Conservation (phyloP, 1,140 invertebrate species). For the Aphidius ervi region DNA sequence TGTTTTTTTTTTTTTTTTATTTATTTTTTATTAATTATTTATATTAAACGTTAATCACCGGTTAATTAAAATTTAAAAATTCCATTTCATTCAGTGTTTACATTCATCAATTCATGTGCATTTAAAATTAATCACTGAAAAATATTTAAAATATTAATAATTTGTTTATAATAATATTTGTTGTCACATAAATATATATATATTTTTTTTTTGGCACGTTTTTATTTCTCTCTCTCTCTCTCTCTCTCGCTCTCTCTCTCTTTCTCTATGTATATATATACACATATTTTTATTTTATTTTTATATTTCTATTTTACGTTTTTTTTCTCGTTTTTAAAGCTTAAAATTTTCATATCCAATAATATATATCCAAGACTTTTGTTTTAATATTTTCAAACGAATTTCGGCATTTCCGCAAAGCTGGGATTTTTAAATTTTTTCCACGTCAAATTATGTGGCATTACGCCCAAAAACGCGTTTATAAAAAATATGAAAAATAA, state of each 20-base stretch:
- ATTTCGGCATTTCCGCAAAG: constrained; percentile 11
- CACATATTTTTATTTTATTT: too few species aligned
- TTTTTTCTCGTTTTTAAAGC: too few species aligned
- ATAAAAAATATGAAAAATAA: too few species aligned
- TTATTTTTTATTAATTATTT: not conserved
- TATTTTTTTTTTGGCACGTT: not conserved
- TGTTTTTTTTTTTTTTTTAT: constrained; percentile 11
- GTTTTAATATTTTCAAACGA: constrained; percentile 1
- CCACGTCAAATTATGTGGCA: not conserved
- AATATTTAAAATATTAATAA: not conserved
- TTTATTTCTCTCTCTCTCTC: not conserved
- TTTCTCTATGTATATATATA: too few species aligned
- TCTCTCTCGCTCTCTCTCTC: too few species aligned
- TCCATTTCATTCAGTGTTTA: not conserved
- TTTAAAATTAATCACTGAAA: not conserved
- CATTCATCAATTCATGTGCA: not conserved
- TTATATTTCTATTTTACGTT: too few species aligned
- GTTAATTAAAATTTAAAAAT: too few species aligned
- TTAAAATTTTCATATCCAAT: too few species aligned
- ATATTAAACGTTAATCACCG: too few species aligned
- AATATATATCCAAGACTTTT: too few species aligned
- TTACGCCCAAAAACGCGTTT: too few species aligned
- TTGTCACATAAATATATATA: not conserved
- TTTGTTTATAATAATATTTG: not conserved
- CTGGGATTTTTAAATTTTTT: not conserved